phyloP scores from a whole-genome alignment of 2,797 vertebrate species.

The Taeniopygia guttata region DNA sequence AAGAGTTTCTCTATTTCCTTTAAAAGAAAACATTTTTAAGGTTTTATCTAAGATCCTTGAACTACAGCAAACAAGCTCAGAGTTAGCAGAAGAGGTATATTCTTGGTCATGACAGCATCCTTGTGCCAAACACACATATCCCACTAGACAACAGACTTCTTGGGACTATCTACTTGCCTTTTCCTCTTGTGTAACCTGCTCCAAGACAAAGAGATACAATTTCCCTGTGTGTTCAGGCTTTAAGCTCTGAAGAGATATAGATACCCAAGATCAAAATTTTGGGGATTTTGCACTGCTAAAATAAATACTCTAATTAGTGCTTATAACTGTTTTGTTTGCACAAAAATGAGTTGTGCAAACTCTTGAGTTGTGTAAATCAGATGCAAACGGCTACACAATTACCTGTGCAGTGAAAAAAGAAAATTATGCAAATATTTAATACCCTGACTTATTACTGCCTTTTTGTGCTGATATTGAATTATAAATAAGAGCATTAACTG shows the following conservation, averaged over 20 bases:
- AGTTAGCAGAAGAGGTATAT: not conserved
- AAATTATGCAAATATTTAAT: slow-evolving; percentile 22
- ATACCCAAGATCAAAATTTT: not conserved
- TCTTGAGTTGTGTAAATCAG: slow-evolving; percentile 21
- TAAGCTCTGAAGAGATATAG: not conserved
- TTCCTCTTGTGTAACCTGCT: not conserved
- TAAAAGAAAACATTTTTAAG: not conserved
- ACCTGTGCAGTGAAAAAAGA: slow-evolving; percentile 8
- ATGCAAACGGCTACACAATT: not conserved
- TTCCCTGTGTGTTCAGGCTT: not conserved
- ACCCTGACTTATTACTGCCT: not conserved
- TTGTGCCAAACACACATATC: not conserved
- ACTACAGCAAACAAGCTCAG: not conserved
- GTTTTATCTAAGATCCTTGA: not conserved
- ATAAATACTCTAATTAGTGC: slow-evolving; percentile 7
- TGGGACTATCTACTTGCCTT: not conserved
- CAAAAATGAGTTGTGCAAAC: slow-evolving; percentile 33
- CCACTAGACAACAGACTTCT: not conserved
- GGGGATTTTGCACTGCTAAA: not conserved
- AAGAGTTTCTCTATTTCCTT: not conserved
- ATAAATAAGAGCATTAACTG: slow-evolving; percentile 12
- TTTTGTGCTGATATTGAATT: slow-evolving; percentile 14
- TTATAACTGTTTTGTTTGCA: not conserved
- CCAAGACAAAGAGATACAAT: not conserved
- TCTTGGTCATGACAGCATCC: not conserved